Evolutionary conservation across 2,113 vertebrate genomes (phyloP), one percentile per base, ranked within the genome.

Genomic region (Triplophysa siluroides): DNA sequence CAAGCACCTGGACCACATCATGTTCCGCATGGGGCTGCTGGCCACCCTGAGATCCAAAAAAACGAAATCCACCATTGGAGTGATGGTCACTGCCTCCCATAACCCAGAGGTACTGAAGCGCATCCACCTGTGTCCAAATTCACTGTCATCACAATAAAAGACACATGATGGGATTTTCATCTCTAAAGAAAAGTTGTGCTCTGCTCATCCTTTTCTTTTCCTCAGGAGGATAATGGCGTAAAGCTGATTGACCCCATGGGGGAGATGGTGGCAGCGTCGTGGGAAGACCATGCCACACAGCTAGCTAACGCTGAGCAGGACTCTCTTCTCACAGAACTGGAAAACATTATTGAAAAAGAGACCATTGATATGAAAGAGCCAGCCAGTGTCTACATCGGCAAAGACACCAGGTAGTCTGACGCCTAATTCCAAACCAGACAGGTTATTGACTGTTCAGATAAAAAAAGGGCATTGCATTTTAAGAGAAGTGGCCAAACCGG

Each of bases 61-160:
- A 3, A 91, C 94, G 0, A 84, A 87, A 45, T 89, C 94, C 5
- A 93, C 94, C 9, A 95, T 99, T 4, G 97, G 96, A 8, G 83
- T 98, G 76, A 96, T 99, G 96, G 96, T 99, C 11, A 99, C 97
- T 0, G 98, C 98, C 0, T 99, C 97, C 0, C 98, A 99, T 86
- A 99, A 99, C 86, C 96, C 98, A 2, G 98, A 99, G 90, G 97
- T 98, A 50, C 21, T 52, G 69, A 43, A 38, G 65, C 14, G 11
- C 38, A 52, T 21, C 23, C 56, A 52, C 12, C 7, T 38, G 19
- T 60, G 33, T 73, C 29, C 33, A 60, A 11, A 21, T 56, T 21
- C 38, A 58, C 50, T 23, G 19, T 33, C 2, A 19, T 29, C 24
- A 29, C 4, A 16, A 16, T 54, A 7, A 7, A 38, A 38, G 33